phyloP scores from a whole-genome alignment of 2,113 vertebrate genomes.

The Eubucco bourcierii region DNA sequence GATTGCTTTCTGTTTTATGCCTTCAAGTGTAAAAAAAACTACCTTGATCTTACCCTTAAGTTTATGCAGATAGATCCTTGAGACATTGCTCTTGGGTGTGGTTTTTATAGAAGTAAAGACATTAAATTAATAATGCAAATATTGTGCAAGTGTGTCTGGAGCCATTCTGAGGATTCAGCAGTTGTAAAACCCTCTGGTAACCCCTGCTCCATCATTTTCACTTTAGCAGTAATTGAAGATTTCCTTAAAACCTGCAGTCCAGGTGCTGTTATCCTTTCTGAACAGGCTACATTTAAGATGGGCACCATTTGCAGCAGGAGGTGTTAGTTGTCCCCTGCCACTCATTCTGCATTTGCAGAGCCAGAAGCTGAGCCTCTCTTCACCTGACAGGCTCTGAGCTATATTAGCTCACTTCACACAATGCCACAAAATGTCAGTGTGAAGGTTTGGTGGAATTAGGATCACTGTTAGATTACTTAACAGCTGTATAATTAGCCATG shows the following conservation, averaged over 20 bases:
- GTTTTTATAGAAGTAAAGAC: background rate
- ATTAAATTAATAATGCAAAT: conserved; percentile 33
- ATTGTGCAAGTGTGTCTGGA: background rate
- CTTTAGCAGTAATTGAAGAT: background rate
- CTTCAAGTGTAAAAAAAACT: background rate
- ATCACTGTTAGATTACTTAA: conserved; percentile 45
- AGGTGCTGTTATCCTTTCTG: background rate
- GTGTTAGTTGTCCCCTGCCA: background rate
- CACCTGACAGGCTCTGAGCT: background rate
- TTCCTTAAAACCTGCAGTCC: background rate
- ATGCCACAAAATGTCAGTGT: background rate
- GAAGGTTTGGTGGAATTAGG: conserved; percentile 39
- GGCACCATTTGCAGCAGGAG: accelerated
- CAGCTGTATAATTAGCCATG: conserved; percentile 44
- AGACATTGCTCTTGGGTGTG: background rate
- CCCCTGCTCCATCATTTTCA: background rate
- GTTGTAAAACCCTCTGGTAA: background rate
- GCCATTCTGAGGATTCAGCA: background rate
- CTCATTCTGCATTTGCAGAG: background rate
- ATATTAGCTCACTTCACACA: background rate
- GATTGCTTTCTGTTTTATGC: background rate
- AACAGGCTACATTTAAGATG: background rate
- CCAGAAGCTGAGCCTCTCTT: background rate
- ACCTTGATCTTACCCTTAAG: background rate
- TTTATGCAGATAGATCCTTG: background rate